These are phyloP conservation scores for Erannis defoliaria DNA, from an alignment of 2,888 invertebrate species.

Conservation along the genomic window DNA sequence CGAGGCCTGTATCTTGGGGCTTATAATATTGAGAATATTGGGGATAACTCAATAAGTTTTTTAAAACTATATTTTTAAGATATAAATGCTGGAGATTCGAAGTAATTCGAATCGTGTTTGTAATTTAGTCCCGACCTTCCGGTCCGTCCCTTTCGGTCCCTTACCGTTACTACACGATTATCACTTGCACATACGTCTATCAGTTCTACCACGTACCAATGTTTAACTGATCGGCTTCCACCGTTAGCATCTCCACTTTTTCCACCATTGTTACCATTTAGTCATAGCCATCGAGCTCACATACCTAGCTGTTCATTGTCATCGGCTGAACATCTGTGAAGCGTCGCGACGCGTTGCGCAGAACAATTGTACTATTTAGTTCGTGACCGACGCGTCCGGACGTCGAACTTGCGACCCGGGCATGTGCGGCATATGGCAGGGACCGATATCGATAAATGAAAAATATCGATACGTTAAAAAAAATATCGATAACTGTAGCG, in stretches of 20 bases:
- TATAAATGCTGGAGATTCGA: neutral
- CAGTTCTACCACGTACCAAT: neutral
- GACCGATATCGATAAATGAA: no score
- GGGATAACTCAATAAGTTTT: no score
- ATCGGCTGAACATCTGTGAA: slow-evolving; percentile 41
- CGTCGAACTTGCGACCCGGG: slow-evolving; percentile 59
- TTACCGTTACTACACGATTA: no score
- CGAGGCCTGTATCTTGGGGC: no score
- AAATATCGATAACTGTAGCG: no score
- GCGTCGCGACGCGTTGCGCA: slow-evolving; percentile 29
- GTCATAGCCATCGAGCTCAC: slow-evolving; percentile 23
- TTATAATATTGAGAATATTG: no score
- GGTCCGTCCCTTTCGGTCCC: no score
- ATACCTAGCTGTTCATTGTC: slow-evolving; percentile 42
- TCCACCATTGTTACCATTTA: neutral
- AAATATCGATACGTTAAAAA: no score
- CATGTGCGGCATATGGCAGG: slow-evolving; percentile 38
- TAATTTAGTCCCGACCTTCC: no score
- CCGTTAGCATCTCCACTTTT: neutral
- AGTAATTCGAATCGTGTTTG: no score
- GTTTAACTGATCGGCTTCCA: neutral
- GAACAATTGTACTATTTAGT: slow-evolving; percentile 60
- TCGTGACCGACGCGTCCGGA: slow-evolving; percentile 53
- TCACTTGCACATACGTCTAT: no score
- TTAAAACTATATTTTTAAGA: no score